These are phyloP conservation scores for Dermatophagoides farinae DNA, from an alignment of 1,140 invertebrate species.

Conservation along the genomic window DNA sequence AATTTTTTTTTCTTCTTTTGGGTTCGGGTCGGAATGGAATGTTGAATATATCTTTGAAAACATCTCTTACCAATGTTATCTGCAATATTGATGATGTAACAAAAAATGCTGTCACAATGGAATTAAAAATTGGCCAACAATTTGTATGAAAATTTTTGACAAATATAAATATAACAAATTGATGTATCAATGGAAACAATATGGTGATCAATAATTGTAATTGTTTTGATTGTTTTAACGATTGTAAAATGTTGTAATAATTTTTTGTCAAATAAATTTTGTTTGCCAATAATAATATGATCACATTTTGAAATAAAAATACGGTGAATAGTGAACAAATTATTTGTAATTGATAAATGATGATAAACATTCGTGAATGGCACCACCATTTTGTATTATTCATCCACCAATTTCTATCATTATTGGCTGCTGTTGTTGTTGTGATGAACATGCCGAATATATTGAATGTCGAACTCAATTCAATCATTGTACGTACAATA, in stretches of 20 bases:
- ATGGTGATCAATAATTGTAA: not conserved
- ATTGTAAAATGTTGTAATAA: not conserved
- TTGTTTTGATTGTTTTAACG: not conserved
- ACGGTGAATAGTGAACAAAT: not conserved
- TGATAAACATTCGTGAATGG: not conserved
- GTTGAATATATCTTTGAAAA: not conserved
- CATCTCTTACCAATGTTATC: not conserved
- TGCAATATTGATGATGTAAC: not conserved
- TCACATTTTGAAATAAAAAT: slow-evolving; percentile 1
- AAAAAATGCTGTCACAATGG: not conserved
- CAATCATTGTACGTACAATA: not conserved
- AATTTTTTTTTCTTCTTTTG: not conserved
- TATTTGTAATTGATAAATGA: not conserved
- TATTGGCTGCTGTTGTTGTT: too few relatives aligned
- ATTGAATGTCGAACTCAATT: not conserved
- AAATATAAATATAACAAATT: not conserved
- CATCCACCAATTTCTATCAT: not conserved
- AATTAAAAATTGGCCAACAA: not conserved
- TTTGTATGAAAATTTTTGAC: not conserved
- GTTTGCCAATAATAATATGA: not conserved
- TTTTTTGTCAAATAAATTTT: slow-evolving; percentile 1
- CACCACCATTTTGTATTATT: not conserved
- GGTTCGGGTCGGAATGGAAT: too few relatives aligned
- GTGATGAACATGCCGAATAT: not conserved
- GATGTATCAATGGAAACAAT: not conserved